Percentiles rank a stretch among this genome's conserved stretches.
Conservation (phyloP, 2,888 invertebrate species). For the Psylliodes chrysocephalus region DNA sequence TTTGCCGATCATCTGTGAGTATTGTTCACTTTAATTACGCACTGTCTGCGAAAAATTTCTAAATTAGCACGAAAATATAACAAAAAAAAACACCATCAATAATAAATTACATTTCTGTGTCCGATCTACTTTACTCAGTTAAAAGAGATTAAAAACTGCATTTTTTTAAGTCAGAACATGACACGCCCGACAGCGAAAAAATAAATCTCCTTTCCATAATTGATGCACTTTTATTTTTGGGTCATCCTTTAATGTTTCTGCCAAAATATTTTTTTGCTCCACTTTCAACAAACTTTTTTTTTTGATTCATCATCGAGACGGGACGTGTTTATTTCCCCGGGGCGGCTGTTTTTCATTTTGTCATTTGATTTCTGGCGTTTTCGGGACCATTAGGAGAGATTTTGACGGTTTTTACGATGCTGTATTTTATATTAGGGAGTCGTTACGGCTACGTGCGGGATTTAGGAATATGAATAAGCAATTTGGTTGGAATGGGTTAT, state of each 20-base stretch:
- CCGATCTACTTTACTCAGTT: background rate
- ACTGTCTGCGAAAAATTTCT: too few species aligned
- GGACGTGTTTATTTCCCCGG: slow-evolving; percentile 41
- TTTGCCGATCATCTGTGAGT: too few species aligned
- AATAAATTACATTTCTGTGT: background rate
- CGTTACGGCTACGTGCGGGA: background rate
- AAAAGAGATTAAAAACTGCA: slow-evolving; percentile 1
- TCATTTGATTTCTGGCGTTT: slow-evolving; percentile 34
- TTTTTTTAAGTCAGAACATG: slow-evolving; percentile 6
- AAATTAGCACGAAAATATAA: too few species aligned
- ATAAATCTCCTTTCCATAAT: slow-evolving; percentile 19
- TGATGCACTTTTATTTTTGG: slow-evolving; percentile 42
- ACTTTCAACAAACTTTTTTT: slow-evolving; percentile 42
- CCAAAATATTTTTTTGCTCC: slow-evolving; percentile 46
- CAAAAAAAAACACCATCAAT: background rate
- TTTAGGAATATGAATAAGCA: background rate
- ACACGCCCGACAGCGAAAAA: slow-evolving; percentile 14
- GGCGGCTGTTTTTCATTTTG: slow-evolving; percentile 18
- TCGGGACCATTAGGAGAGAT: slow-evolving; percentile 31
- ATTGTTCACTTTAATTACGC: too few species aligned
- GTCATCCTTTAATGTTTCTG: slow-evolving; percentile 46
- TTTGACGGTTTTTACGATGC: slow-evolving; percentile 6
- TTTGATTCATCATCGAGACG: slow-evolving; percentile 30
- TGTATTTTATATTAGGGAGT: background rate
- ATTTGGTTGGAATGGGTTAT: background rate